Base-by-base conservation (phyloP, 2,888 invertebrate genomes). In the Diploptera punctata region DNA sequence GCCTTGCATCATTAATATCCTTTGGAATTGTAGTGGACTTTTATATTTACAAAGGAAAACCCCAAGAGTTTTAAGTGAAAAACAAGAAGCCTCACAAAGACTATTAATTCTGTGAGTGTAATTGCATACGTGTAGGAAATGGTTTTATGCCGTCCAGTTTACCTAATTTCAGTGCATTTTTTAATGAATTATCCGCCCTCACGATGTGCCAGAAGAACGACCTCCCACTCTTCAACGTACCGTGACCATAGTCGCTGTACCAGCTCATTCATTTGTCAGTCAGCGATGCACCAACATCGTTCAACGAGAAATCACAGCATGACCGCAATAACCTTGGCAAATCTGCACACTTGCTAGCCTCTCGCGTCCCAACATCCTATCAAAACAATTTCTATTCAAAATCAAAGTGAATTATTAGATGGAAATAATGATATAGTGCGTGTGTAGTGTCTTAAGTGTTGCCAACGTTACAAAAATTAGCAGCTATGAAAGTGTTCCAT, bases 401-500 rank as follows among this genome's bases (percentile, higher is more conserved):
- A 52, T 52, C 10, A 24, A 52, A 10, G 9, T 21, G 52, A 19
- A 21, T 18, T 49, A 19, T n/a, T 49, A 7, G 21, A 18, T 18
- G 21, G 18, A 16, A 4, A 9, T 49, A 9, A 18, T 7, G 18
- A n/a, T 19, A 4, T 49, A 2, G 21, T 19, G 49, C 21, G 49
- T 18, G 52, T 7, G 24, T 21, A 52, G 52, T 5, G 24, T 52
- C 9, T 7, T 9, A 10, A 52, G 1, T 52, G 10, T 21, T 52
- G 52, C 52, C 24, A 24, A 52, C 52, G 24, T 52, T 24, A 18
- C 7, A 13, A 1, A 24, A 52, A 3, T 3, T 52, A 19, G 26
- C 4, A 2, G n/a, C 57, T 18, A 57, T 57, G 57, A 57, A 57
- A n/a, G 57, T 47, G 21, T 65, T 65, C 26, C 65, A 65, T n/a